Percentiles rank a stretch among this genome's conserved stretches.
These are phyloP conservation scores for Aythya fuligula DNA, from an alignment of 2,797 vertebrate species.

Conservation along the genomic window DNA sequence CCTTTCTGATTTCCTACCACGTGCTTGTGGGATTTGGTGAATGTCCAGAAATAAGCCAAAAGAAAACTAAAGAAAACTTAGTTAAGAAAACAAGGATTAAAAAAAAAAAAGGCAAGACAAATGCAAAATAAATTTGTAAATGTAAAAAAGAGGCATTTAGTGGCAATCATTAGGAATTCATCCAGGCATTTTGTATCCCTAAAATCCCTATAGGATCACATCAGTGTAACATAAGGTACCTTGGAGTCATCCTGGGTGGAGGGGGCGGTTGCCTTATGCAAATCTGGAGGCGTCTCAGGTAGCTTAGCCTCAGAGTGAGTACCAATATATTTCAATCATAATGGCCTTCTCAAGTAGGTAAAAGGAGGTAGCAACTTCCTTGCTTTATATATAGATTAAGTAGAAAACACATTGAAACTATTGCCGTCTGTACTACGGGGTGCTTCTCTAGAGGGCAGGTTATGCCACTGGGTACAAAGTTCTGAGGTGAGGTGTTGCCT, in stretches of 20 bases:
- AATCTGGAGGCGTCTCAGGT: not conserved
- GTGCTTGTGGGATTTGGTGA: conserved; percentile 21
- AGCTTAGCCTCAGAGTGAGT: not conserved
- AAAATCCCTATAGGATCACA: not conserved
- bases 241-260: not conserved
- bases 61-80: not conserved
- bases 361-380: not conserved
- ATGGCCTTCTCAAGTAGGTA: not conserved
- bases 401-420: not conserved
- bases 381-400: not conserved
- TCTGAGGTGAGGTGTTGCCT: not conserved
- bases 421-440: not conserved
- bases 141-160: not conserved
- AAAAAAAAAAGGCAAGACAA: not conserved
- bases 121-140: not conserved
- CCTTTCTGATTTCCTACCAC: not conserved
- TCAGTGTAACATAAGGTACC: not conserved
- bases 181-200: not conserved
- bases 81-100: not conserved
- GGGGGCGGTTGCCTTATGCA: not conserved
- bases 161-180: not conserved
- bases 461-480: not conserved
- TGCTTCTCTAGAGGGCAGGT: not conserved
- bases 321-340: not conserved
- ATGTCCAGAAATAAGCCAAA: not conserved